Percentiles rank a stretch among this genome's conserved stretches.
Evolutionary conservation across 2,113 vertebrate genomes (phyloP).

Genomic region (Psettodes erumei): DNA sequence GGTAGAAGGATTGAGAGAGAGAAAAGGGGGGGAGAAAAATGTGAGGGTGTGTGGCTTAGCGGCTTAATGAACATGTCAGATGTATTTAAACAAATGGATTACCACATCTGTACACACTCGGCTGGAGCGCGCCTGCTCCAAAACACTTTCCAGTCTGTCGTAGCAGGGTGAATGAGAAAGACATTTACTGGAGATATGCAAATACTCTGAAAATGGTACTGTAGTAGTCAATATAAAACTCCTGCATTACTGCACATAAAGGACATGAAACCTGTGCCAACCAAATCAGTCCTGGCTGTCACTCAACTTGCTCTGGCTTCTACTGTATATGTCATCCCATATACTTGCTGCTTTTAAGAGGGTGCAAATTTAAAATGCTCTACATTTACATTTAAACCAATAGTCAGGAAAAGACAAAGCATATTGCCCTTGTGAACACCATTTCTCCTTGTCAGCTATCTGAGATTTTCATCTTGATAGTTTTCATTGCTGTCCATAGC

Average conservation of each 20-base stretch:
- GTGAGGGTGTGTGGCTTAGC: slow-evolving; percentile 74
- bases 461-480: slow-evolving; percentile 3
- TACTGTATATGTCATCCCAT: not conserved
- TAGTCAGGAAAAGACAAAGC: slow-evolving; percentile 19
- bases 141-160: slow-evolving; percentile 42
- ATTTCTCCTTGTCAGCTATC: not conserved
- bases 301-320: slow-evolving; percentile 11
- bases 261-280: slow-evolving; percentile 5
- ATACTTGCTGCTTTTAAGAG: slow-evolving; percentile 1
- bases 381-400: slow-evolving; percentile 9
- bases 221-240: not conserved
- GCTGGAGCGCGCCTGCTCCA: slow-evolving; percentile 47
- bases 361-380: slow-evolving; percentile 14
- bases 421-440: not conserved
- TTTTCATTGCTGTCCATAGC: slow-evolving; percentile 1
- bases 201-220: slow-evolving; percentile 13
- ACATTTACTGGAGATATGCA: slow-evolving; percentile 9
- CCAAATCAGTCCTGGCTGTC: slow-evolving; percentile 15
- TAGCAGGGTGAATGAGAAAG: slow-evolving; percentile 23
- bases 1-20: slow-evolving; percentile 66
- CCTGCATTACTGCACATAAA: slow-evolving; percentile 19
- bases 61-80: slow-evolving; percentile 80
- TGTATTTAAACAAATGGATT: slow-evolving; percentile 82
- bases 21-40: slow-evolving; percentile 51
- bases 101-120: slow-evolving; percentile 70